A percentile compares a stretch with the other conserved stretches of the same genome.
These are phyloP conservation scores for Chaetodon auriga DNA, from an alignment of 2,113 vertebrate genomes.

Conservation along the genomic window DNA sequence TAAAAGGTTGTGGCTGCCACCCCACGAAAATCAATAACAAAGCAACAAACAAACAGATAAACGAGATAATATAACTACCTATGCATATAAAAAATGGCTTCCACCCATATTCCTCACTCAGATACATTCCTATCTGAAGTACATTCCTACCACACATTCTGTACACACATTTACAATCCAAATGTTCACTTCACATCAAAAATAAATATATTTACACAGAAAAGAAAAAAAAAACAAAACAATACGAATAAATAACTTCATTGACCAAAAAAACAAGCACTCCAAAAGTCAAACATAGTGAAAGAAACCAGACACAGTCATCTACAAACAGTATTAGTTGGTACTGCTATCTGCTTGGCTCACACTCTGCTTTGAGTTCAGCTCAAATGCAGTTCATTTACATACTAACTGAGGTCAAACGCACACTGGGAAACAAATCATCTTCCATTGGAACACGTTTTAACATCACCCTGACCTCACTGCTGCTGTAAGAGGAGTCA, in stretches of 20 bases:
- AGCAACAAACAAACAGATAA: slow-evolving; percentile 71
- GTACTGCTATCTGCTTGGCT: slow-evolving; percentile 81
- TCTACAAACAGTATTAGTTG: slow-evolving; percentile 65
- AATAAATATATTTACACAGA: slow-evolving; percentile 99
- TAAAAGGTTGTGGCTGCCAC: slow-evolving; percentile 57
- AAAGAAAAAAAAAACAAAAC: slow-evolving; percentile 63
- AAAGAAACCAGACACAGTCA: slow-evolving; percentile 70
- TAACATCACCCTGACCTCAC: not conserved
- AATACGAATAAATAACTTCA: slow-evolving; percentile 96
- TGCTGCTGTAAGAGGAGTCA: slow-evolving; percentile 30
- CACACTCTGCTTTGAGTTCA: slow-evolving; percentile 70
- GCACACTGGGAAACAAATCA: slow-evolving; percentile 8
- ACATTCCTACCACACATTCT: slow-evolving; percentile 93
- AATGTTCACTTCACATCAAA: slow-evolving; percentile 95
- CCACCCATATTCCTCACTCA: slow-evolving; percentile 86
- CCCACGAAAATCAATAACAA: slow-evolving; percentile 65
- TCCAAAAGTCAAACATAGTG: slow-evolving; percentile 89
- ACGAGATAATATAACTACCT: slow-evolving; percentile 63
- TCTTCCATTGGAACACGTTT: slow-evolving; percentile 18
- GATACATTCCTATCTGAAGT: slow-evolving; percentile 87
- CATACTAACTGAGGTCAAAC: slow-evolving; percentile 21
- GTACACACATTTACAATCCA: slow-evolving; percentile 96
- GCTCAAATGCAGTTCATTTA: slow-evolving; percentile 5
- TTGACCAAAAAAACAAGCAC: slow-evolving; percentile 88
- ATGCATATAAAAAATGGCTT: slow-evolving; percentile 83